Evolutionary conservation across 2,797 vertebrate genomes (phyloP).

Genomic region (Anableps anableps): DNA sequence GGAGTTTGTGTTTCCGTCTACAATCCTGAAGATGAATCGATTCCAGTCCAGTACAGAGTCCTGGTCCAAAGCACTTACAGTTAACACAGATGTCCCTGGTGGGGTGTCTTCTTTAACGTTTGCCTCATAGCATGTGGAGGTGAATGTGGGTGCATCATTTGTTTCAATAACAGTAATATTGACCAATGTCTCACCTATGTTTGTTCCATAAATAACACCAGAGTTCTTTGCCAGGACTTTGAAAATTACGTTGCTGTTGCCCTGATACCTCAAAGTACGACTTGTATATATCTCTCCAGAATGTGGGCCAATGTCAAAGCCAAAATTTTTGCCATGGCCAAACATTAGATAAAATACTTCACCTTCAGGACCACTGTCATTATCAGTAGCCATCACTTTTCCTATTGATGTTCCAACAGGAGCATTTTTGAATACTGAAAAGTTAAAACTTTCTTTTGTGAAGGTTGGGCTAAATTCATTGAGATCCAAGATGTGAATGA

Average conservation of each 20-base stretch:
- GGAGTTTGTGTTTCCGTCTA: constrained; percentile 74
- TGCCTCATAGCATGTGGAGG: constrained; percentile 45
- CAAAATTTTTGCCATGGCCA: constrained; percentile 73
- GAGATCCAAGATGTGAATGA: constrained; percentile 75
- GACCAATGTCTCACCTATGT: constrained; percentile 78
- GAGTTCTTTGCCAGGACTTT: constrained; percentile 81
- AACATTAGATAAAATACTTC: constrained; percentile 78
- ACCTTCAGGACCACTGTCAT: constrained; percentile 78
- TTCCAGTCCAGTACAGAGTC: constrained; percentile 77
- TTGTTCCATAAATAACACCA: constrained; percentile 75
- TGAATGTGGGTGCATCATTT: constrained; percentile 79
- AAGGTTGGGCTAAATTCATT: constrained; percentile 82
- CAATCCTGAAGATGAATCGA: constrained; percentile 74
- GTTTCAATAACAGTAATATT: constrained; percentile 75
- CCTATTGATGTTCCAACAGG: constrained; percentile 72
- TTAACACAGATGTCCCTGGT: constrained; percentile 65
- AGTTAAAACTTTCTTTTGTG: constrained; percentile 66
- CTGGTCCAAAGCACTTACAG: constrained; percentile 75
- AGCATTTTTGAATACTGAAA: constrained; percentile 77
- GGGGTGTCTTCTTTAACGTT: constrained; percentile 72
- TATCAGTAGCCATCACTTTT: constrained; percentile 75
- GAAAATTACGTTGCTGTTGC: constrained; percentile 64
- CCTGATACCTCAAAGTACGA: constrained; percentile 72
- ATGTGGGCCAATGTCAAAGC: constrained; percentile 69
- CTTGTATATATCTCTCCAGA: constrained; percentile 78